Base-by-base conservation (phyloP, 2,888 invertebrate species). In the Hypsopygia costalis region DNA sequence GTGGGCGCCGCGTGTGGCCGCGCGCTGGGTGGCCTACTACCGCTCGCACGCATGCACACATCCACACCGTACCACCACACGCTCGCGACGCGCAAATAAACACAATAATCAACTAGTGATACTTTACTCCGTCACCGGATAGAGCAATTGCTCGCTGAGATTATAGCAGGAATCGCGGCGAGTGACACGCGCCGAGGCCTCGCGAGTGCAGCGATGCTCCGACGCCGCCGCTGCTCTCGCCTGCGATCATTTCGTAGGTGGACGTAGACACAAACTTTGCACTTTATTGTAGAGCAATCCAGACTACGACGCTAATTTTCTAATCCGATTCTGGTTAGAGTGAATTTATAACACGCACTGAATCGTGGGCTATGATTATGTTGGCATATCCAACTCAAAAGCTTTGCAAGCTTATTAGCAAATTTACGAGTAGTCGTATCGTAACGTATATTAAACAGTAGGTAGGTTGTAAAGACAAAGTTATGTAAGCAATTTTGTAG, bases 41-140 rank as follows among this genome's bases (percentile, higher is more conserved):
- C 68, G 74, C 76, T 63, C 76, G 70, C 77, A 70, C 70, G 72
- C 78, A 70, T 68, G 62, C 81, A 72, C 82, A 78, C 78, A 71
- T 67, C 51, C 67, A 67, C 69, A 51, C 64, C 70, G 58, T 79
- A 76, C 78, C 58, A 64, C 74, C 80, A 82, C 83, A 79, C 62
- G 65, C 73, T 58, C 63, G 61, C 63, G 58, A 62, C 74, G 73
- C 81, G 82, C 83, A 85, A 82, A 85, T 83, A 86, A 83, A 85
- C 83, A 87, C 85, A 85, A 87, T 83, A 80, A 86, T 85, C 85
- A 86, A 80, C 85, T 78, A 81, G 81, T 83, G 83, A 85, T 86
- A 87, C 85, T 81, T 81, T 77, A 82, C 80, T 78, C 81, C 81
- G 82, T 83, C 86, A 82, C 83, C 81, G 83, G 86, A 85, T 85